phyloP scores from a whole-genome alignment of 2,888 invertebrate genomes.

The Harpalus rufipes region DNA sequence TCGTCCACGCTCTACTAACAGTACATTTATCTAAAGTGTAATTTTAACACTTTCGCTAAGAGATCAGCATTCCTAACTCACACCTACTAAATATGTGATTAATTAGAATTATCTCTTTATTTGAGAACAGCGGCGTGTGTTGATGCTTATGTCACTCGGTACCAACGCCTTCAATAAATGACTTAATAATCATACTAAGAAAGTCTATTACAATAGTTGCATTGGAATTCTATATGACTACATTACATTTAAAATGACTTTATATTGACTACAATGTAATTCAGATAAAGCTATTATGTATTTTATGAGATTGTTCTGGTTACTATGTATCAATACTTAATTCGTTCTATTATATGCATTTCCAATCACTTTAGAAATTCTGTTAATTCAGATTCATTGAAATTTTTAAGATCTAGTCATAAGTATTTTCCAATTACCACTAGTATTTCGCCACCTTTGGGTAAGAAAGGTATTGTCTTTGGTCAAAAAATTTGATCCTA shows the following conservation, averaged over 20 bases:
- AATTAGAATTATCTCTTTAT: conserved; percentile 45
- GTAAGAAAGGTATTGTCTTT: no score
- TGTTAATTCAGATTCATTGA: no score
- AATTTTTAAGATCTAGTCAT: no score
- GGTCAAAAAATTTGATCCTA: no score
- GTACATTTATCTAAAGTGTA: conserved; percentile 48
- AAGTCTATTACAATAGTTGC: neutral
- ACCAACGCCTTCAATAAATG: conserved; percentile 1
- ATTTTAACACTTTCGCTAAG: conserved; percentile 52
- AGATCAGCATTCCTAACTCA: conserved; percentile 35
- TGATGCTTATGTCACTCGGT: conserved; percentile 19
- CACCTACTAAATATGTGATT: conserved; percentile 44
- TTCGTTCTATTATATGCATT: neutral
- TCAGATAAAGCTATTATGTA: neutral
- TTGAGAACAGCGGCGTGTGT: neutral
- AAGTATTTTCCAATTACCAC: no score
- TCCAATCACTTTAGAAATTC: neutral
- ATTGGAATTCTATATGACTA: neutral
- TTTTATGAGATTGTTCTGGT: neutral
- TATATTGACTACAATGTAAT: neutral
- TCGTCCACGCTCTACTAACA: conserved; percentile 22
- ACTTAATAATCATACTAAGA: neutral
- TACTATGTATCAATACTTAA: neutral
- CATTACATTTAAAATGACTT: neutral
- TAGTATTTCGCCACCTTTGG: no score